Percentiles rank a stretch among this genome's conserved stretches.
Evolutionary conservation across 2,888 invertebrate species (phyloP).

Genomic region (Belgica antarctica): DNA sequence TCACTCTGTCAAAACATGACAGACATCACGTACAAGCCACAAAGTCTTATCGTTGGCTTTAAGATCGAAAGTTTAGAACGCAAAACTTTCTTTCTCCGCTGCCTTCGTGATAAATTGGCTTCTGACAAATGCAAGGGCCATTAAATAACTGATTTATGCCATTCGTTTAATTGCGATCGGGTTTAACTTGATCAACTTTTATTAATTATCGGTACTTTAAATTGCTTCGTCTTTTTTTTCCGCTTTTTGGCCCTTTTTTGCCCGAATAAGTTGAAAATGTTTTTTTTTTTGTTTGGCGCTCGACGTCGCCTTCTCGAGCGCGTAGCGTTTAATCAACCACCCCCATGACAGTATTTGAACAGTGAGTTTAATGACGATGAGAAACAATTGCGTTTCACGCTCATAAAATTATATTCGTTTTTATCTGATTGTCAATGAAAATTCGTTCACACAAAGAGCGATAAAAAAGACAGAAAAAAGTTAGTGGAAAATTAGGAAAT

Average conservation of each 20-base stretch:
- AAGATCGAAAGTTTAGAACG: too few species aligned
- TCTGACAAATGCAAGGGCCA: constrained; percentile 16
- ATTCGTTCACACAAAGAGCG: neutral
- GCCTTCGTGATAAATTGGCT: constrained; percentile 30
- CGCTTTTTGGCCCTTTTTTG: neutral
- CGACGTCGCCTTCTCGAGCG: neutral
- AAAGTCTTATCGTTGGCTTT: too few species aligned
- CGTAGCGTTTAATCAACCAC: constrained; percentile 22
- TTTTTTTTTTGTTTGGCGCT: constrained; percentile 5
- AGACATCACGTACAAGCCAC: too few species aligned
- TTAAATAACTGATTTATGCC: constrained; percentile 40
- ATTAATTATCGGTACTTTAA: constrained; percentile 41
- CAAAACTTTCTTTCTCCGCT: neutral
- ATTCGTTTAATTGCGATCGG: constrained; percentile 14
- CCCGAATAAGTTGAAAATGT: neutral
- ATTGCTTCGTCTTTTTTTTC: constrained; percentile 28
- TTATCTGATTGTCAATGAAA: constrained; percentile 41
- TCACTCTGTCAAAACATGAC: too few species aligned
- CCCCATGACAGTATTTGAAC: constrained; percentile 26
- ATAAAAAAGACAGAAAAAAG: too few species aligned
- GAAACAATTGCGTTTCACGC: constrained; percentile 38
- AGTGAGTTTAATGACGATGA: constrained; percentile 40
- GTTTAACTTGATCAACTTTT: constrained; percentile 36
- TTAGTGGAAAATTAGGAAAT: constrained; percentile 33
- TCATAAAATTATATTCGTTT: constrained; percentile 34